Percentiles rank a stretch among this genome's conserved stretches.
Conservation (phyloP, 2,888 invertebrate species). For the Cerastis rubricosa region DNA sequence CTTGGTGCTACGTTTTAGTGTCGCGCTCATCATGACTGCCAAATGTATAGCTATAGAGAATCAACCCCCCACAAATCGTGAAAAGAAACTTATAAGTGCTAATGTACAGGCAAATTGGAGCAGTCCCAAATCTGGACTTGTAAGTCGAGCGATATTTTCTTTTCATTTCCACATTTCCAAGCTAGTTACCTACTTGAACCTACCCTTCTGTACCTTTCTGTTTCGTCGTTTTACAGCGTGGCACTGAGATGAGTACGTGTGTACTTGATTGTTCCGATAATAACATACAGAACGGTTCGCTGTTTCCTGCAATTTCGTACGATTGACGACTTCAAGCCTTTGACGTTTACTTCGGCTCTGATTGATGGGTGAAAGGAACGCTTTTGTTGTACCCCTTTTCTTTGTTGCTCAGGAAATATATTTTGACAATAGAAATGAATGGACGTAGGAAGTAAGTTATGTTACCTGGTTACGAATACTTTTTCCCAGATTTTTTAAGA, state of each 20-base stretch:
- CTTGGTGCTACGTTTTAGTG: slow-evolving; percentile 64
- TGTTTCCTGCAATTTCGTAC: slow-evolving; percentile 30
- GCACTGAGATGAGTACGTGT: slow-evolving; percentile 44
- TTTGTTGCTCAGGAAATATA: slow-evolving; percentile 16
- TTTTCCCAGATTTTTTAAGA: not conserved
- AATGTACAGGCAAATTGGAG: not conserved
- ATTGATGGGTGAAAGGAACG: slow-evolving; percentile 31
- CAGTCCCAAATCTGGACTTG: not conserved
- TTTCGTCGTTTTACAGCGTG: not conserved
- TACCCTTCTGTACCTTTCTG: slow-evolving; percentile 10
- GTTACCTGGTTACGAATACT: not conserved
- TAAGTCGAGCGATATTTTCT: not conserved
- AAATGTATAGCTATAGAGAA: slow-evolving; percentile 18
- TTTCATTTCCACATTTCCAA: not conserved
- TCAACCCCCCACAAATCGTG: slow-evolving; percentile 24
- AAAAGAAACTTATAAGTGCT: slow-evolving; percentile 10
- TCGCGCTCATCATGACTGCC: slow-evolving; percentile 47
- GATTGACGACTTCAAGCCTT: slow-evolving; percentile 20
- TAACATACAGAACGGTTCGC: slow-evolving; percentile 47
- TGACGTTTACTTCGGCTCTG: slow-evolving; percentile 22
- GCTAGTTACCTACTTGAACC: not conserved
- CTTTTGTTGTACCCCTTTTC: slow-evolving; percentile 25
- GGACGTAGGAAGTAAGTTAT: not conserved
- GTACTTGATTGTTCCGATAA: slow-evolving; percentile 57
- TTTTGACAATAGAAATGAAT: not conserved